phyloP scores from a whole-genome alignment of 2,113 vertebrate genomes.

The Aegotheles bennettii region DNA sequence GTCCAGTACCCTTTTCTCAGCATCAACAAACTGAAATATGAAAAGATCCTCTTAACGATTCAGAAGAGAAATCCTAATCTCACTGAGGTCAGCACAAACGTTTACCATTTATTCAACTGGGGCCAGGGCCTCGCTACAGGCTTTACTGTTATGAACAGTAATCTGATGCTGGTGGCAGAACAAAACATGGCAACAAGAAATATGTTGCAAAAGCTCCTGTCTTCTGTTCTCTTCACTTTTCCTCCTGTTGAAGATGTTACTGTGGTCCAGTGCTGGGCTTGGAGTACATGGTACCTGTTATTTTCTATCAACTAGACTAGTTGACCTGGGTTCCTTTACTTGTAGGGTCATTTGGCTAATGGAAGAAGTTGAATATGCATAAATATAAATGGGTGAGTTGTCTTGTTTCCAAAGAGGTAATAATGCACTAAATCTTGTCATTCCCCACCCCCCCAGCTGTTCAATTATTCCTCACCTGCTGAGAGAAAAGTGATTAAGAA shows the following conservation, averaged over 20 bases:
- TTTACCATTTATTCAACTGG: not conserved
- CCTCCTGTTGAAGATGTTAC: not conserved
- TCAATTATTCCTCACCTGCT: conserved; percentile 71
- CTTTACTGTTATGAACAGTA: not conserved
- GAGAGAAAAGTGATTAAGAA: conserved; percentile 72
- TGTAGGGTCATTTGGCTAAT: not conserved
- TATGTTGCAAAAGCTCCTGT: not conserved
- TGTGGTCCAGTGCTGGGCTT: not conserved
- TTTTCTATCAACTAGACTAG: not conserved
- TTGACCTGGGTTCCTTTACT: not conserved
- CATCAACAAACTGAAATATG: not conserved
- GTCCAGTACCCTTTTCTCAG: not conserved
- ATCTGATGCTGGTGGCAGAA: not conserved
- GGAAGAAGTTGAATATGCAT: not conserved
- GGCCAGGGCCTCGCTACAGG: not conserved
- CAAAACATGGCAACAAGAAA: not conserved
- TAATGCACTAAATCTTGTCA: conserved; percentile 46
- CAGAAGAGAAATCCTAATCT: not conserved
- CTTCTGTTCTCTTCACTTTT: not conserved
- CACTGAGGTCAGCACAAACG: not conserved
- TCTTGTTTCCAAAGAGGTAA: conserved; percentile 48
- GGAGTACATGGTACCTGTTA: not conserved
- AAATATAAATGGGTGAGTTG: conserved; percentile 1
- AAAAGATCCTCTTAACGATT: not conserved
- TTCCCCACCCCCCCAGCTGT: conserved; percentile 54